Base-by-base conservation (phyloP, 2,888 invertebrate species). In the Epistrophella euchroma region DNA sequence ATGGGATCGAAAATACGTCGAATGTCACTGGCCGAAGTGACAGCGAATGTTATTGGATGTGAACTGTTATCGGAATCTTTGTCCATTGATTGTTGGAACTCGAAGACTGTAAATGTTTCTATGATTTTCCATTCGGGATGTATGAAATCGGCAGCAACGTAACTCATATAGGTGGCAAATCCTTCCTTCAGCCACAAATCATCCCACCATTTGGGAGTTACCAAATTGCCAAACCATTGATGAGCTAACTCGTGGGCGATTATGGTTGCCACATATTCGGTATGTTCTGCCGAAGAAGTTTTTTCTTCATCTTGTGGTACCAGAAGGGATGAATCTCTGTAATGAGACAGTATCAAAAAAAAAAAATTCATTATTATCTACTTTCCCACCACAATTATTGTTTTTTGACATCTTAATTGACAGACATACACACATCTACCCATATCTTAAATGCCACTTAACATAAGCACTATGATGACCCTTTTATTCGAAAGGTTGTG, bases 211-310 rank as follows among this genome's bases (percentile, higher is more conserved):
- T 94, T 94, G 75, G 95, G 95, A 0, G 96, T 96, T 19, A 96
- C 95, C 19, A 95, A 92, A 90, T 96, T 96, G 7, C 97, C 97
- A 88, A 97, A 96, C 96, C 97, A 97, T 94, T 95, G 96, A 90
- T 97, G 97, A 1, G 96, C 95, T 70, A 97, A 91, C 91, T 97
- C 97, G 89, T 97, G 97, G 0, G 96, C 94, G 5, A 96, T 93
- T 2, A 95, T 94, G 25, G 95, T 94, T 1, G 95, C 95, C 2
- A 96, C 94, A 64, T 94, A 93, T 89, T 96, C 95, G 88, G 94
- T 94, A 87, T 95, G 94, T 88, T 93, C 93, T 43, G 94, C 93
- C 32, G 95, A 93, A 32, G 92, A 92, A 40, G 91, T 91, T 64
- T 90, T 89, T 62, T 91, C 90, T 75, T 91, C 89, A 88, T 91